Percentiles rank a stretch among this genome's conserved stretches.
These are phyloP conservation scores for Xenopus borealis DNA, from an alignment of 2,113 vertebrate genomes.

Conservation along the genomic window DNA sequence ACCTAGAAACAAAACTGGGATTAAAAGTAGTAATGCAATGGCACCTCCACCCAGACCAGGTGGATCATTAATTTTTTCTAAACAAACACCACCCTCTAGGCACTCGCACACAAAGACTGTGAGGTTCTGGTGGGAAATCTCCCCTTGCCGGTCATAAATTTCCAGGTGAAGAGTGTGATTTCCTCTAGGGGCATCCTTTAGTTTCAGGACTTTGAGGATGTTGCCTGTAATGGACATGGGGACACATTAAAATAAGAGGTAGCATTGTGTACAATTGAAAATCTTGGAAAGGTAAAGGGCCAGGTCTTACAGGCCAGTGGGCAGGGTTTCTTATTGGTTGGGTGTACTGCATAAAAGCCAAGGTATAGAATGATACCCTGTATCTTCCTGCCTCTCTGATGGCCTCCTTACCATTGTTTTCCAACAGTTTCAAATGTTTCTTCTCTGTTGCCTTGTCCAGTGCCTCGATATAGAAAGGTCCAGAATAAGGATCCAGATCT, in stretches of 20 bases:
- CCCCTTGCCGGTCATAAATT: slow-evolving; percentile 36
- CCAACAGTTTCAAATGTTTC: neutral
- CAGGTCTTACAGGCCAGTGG: no score
- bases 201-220: slow-evolving; percentile 14
- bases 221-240: neutral
- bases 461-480: slow-evolving; percentile 20
- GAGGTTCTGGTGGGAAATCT: slow-evolving; percentile 5
- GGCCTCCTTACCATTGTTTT: slow-evolving; percentile 10
- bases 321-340: no score
- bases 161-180: slow-evolving; percentile 30
- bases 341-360: neutral
- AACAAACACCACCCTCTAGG: slow-evolving; percentile 12
- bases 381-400: neutral
- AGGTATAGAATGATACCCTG: no score
- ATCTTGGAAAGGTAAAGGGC: no score
- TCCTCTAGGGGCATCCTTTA: slow-evolving; percentile 7
- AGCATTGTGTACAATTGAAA: no score
- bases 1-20: slow-evolving; percentile 13
- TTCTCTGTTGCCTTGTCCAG: neutral
- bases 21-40: slow-evolving; percentile 14
- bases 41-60: slow-evolving; percentile 19
- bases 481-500: slow-evolving; percentile 34
- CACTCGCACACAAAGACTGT: slow-evolving; percentile 37
- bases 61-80: slow-evolving; percentile 2
- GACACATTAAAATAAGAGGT: no score